Percentiles rank a stretch among this genome's conserved stretches.
These are phyloP conservation scores for Eublepharis macularius DNA, from an alignment of 2,113 vertebrate species.

Conservation along the genomic window DNA sequence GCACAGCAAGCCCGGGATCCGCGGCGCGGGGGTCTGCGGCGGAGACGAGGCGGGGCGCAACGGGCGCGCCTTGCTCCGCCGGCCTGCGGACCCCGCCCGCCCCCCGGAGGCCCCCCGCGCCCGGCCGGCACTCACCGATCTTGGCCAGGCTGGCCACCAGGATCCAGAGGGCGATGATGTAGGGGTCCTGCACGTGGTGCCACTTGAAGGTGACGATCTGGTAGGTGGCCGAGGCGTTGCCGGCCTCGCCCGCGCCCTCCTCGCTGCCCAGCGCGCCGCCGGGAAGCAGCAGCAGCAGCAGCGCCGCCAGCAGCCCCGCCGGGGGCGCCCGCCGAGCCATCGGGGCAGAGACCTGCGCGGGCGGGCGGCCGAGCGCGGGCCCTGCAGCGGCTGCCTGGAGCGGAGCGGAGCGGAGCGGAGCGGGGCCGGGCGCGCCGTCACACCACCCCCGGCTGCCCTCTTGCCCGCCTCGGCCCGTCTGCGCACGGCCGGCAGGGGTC, in stretches of 20 bases:
- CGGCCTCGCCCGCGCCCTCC: conserved; percentile 9
- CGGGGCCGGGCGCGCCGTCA: no score
- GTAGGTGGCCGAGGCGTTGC: conserved; percentile 43
- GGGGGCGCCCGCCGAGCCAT: not conserved
- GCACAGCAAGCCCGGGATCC: not conserved
- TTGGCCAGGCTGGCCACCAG: conserved; percentile 88
- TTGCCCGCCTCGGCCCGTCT: not conserved
- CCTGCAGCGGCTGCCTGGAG: no score
- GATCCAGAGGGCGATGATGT: conserved; percentile 85
- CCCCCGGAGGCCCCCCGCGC: no score
- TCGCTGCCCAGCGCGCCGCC: conserved; percentile 35
- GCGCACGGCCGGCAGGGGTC: not conserved
- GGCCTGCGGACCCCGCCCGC: no score
- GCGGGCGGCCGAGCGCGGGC: no score
- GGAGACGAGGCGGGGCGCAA: not conserved
- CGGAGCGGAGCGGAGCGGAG: no score
- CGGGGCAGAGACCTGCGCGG: conserved; percentile 15
- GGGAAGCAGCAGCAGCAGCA: conserved; percentile 49
- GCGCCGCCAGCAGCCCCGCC: conserved; percentile 38
- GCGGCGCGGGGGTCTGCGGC: not conserved
- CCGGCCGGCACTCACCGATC: conserved; percentile 79
- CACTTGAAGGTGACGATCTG: conserved; percentile 85
- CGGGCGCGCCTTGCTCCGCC: not conserved
- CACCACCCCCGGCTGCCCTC: no score
- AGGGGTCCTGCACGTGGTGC: conserved; percentile 86